phyloP scores from a whole-genome alignment of 1,140 invertebrate species.

The Bombus terrestris region DNA sequence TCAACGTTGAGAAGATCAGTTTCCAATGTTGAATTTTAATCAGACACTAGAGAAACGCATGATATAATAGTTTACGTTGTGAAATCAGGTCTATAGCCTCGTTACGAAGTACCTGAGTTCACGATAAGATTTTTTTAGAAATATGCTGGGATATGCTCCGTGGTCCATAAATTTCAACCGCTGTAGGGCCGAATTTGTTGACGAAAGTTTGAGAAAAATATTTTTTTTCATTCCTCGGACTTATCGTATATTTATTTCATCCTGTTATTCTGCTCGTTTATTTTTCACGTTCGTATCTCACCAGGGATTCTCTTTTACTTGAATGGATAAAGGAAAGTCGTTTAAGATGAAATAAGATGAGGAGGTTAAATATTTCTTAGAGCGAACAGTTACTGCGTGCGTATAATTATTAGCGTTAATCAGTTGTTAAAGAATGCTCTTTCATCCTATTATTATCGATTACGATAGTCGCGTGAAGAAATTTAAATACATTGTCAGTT shows the following conservation, averaged over 20 bases:
- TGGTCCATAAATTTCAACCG: too few relatives aligned
- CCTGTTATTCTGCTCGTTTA: too few relatives aligned
- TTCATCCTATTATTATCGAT: conserved; percentile 8
- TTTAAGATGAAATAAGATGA: too few relatives aligned
- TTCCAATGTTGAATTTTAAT: background rate
- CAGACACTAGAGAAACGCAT: background rate
- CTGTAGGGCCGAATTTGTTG: too few relatives aligned
- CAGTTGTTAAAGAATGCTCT: background rate
- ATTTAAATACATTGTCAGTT: background rate
- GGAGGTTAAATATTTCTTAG: background rate
- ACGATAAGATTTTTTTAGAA: background rate
- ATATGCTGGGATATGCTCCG: too few relatives aligned
- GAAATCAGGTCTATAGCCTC: background rate
- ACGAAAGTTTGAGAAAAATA: background rate
- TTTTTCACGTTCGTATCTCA: too few relatives aligned
- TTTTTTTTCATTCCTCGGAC: too few relatives aligned
- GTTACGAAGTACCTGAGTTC: background rate
- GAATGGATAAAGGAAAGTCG: too few relatives aligned
- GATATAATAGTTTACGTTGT: background rate
- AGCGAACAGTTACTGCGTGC: background rate
- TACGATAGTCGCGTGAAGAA: background rate
- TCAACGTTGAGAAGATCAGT: conserved; percentile 6
- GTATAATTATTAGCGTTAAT: background rate
- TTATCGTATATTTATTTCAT: too few relatives aligned
- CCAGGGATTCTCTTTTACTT: too few relatives aligned